Evolutionary conservation across 2,113 vertebrate genomes (phyloP).

Genomic region (Elgaria multicarinata): DNA sequence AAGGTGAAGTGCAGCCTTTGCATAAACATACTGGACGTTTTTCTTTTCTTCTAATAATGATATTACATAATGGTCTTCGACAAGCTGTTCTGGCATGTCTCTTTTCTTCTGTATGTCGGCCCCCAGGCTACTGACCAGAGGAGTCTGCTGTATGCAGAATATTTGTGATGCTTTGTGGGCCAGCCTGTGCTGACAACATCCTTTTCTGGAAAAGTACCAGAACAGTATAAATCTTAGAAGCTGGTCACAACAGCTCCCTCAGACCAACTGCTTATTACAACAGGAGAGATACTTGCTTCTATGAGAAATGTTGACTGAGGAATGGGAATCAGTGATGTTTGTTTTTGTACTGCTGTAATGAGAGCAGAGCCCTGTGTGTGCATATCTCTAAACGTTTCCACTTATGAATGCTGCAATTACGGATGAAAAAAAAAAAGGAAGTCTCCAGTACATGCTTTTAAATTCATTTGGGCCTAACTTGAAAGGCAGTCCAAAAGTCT

Average conservation of each 20-base stretch:
- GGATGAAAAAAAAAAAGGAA: background rate
- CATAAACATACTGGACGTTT: accelerated
- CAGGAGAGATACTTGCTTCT: background rate
- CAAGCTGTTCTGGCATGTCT: background rate
- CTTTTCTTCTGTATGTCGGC: background rate
- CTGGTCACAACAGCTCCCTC: background rate
- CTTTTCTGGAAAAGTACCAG: background rate
- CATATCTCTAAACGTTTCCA: background rate
- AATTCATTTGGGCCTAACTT: background rate
- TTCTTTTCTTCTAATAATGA: background rate
- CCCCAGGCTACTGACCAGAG: background rate
- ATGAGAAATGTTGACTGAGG: background rate
- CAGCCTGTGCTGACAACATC: background rate
- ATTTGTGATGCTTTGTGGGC: background rate
- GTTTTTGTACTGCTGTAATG: background rate
- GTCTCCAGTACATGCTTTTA: background rate
- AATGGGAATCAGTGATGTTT: background rate
- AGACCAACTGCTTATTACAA: background rate
- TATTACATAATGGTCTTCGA: background rate
- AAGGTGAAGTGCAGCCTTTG: background rate
- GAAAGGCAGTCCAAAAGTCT: background rate
- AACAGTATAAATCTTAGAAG: background rate
- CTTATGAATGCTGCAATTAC: background rate
- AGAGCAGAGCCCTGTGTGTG: background rate
- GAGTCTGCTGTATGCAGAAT: background rate